Conservation (phyloP, 2,113 vertebrate species). For the Paramisgurnus dabryanus region DNA sequence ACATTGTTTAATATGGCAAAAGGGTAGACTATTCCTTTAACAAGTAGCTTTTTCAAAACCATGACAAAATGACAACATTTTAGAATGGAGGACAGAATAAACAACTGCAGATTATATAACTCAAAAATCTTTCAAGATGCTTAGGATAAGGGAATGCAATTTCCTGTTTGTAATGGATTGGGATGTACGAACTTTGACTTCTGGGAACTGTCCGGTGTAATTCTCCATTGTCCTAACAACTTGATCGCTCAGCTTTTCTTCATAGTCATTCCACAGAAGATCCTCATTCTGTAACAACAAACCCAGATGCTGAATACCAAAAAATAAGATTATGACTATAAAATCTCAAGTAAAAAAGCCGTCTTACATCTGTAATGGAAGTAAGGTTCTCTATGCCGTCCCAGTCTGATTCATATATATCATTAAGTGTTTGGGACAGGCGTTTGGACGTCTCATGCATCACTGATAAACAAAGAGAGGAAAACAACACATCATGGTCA, state of each 20-base stretch:
- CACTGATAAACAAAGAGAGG: conserved; percentile 65
- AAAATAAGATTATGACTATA: background rate
- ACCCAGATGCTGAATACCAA: background rate
- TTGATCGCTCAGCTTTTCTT: conserved; percentile 89
- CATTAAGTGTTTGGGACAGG: conserved; percentile 85
- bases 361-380: conserved; percentile 81
- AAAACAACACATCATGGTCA: background rate
- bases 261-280: conserved; percentile 93
- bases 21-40: no score
- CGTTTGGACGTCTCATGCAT: conserved; percentile 90
- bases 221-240: conserved; percentile 89
- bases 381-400: conserved; percentile 80
- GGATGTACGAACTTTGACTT: conserved; percentile 80
- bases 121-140: no score
- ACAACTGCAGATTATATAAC: background rate
- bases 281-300: conserved; percentile 83
- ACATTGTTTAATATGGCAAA: no score
- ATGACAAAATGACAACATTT: no score
- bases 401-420: conserved; percentile 87
- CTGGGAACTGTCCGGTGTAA: conserved; percentile 87
- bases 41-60: no score
- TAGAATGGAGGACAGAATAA: background rate
- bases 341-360: background rate
- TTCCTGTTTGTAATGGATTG: no score
- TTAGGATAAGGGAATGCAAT: no score